Base-by-base conservation (phyloP, 2,888 invertebrate species). In the Antheraea yamamai region DNA sequence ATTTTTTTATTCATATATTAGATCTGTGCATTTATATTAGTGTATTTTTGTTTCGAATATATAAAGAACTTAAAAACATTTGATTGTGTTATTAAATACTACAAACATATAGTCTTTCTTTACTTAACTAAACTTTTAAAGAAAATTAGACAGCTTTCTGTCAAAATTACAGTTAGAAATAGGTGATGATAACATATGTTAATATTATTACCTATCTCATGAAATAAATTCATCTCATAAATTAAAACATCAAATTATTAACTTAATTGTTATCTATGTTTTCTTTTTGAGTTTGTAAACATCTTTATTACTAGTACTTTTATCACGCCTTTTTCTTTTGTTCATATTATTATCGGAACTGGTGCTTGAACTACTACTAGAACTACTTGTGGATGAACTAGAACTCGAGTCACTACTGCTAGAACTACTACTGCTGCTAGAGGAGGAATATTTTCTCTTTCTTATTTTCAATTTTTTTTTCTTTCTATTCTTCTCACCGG, bases 331-430 rank as follows among this genome's bases (percentile, higher is more conserved):
- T 81, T 83, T 86, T 81, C 85, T 91, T 82, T 82, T 90, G 78
- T 82, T 84, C 55, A 81, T 79, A 75, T 90, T 90, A 86, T 88
- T 89, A 75, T 90, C 89, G 35, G 93, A 91, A 79, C 91, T 92
- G n/a, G 92, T 88, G 80, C 86, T 89, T 1, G 88, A 87, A 78
- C 87, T 89, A 74, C 85, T 87, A 12, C 92, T 90, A n/a, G 89
- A 87, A 77, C 88, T 89, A 74, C 79, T 80, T 10, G 83, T 79
- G 61, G 86, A 83, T 61, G 90, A 87, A 83, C 87, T 91, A 76
- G 84, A 83, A 78, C 83, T 85, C 14, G 78, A 75, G 16, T 76
- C 73, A 55, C 78, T 75, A 66, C 74, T 76, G 30, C 79, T 82
- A 35, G 76, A 76, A 79, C 87, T 88, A 78, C 89, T 91, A 78